Evolutionary conservation across 2,888 invertebrate genomes (phyloP).

Genomic region (Bhutanitis thaidina): DNA sequence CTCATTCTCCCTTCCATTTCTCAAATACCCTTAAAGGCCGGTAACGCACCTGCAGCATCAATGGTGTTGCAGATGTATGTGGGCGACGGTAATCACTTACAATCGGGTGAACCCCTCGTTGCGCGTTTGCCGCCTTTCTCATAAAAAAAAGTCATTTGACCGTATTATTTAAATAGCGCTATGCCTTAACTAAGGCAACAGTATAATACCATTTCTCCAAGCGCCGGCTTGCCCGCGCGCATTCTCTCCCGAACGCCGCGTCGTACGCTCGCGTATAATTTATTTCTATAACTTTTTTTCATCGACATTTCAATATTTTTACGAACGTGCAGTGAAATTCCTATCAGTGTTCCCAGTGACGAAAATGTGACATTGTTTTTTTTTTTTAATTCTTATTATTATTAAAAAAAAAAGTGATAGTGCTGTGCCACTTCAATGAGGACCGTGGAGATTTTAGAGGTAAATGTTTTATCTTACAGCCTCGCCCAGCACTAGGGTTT

Average conservation of each 20-base stretch:
- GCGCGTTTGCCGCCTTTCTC: too few species aligned
- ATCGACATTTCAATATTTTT: conserved; percentile 9
- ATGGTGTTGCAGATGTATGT: too few species aligned
- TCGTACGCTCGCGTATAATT: conserved; percentile 32
- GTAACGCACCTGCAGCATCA: too few species aligned
- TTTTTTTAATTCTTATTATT: conserved; percentile 16
- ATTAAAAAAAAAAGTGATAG: conserved; percentile 22
- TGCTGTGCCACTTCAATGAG: conserved; percentile 34
- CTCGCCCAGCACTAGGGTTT: too few species aligned
- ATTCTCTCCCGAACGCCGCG: conserved; percentile 45
- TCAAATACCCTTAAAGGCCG: too few species aligned
- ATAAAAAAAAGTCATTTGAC: too few species aligned
- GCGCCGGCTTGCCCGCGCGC: conserved; percentile 31
- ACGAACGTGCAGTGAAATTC: conserved; percentile 18
- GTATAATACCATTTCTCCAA: conserved; percentile 35
- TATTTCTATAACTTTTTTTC: background rate
- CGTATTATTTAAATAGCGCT: background rate
- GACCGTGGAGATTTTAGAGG: conserved; percentile 46
- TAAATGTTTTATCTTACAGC: conserved; percentile 22
- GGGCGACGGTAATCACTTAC: too few species aligned
- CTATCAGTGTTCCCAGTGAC: conserved; percentile 20
- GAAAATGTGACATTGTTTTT: conserved; percentile 24
- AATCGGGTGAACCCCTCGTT: too few species aligned
- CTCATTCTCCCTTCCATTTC: too few species aligned
- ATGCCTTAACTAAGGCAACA: conserved; percentile 40